phyloP scores from a whole-genome alignment of 2,797 vertebrate genomes.

The Macropodus opercularis region DNA sequence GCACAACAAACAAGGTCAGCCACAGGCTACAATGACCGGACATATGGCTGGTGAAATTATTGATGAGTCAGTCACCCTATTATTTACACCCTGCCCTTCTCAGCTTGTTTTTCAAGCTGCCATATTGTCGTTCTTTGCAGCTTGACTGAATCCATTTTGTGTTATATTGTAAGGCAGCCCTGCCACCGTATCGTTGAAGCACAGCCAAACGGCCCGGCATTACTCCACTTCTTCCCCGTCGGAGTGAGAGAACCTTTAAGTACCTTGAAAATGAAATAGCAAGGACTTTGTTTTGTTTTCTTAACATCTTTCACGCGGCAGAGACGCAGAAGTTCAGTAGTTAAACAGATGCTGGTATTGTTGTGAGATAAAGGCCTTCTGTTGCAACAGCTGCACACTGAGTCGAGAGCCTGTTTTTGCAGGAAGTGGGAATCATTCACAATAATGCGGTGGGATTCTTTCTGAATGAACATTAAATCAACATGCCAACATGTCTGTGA shows the following conservation, averaged over 20 bases:
- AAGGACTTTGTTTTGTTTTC: slow-evolving; percentile 12
- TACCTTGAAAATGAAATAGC: slow-evolving; percentile 13
- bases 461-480: slow-evolving; percentile 28
- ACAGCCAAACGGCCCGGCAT: not conserved
- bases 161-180: slow-evolving; percentile 1
- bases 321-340: slow-evolving; percentile 29
- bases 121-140: slow-evolving; percentile 11
- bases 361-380: slow-evolving; percentile 61
- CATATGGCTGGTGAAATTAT: slow-evolving; percentile 56
- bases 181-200: not conserved
- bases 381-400: slow-evolving; percentile 45
- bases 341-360: slow-evolving; percentile 71
- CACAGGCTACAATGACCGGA: slow-evolving; percentile 35
- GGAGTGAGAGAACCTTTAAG: not conserved
- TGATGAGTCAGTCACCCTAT: slow-evolving; percentile 52
- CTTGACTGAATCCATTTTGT: slow-evolving; percentile 23
- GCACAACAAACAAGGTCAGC: slow-evolving; percentile 52
- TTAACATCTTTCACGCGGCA: slow-evolving; percentile 8
- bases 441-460: slow-evolving; percentile 35
- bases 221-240: not conserved
- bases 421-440: slow-evolving; percentile 49
- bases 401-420: slow-evolving; percentile 47
- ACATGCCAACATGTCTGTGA: slow-evolving; percentile 9
- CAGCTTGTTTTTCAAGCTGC: slow-evolving; percentile 28
- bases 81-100: slow-evolving; percentile 42